Conservation (phyloP, 2,888 invertebrate genomes). For the Eupithecia subfuscata region DNA sequence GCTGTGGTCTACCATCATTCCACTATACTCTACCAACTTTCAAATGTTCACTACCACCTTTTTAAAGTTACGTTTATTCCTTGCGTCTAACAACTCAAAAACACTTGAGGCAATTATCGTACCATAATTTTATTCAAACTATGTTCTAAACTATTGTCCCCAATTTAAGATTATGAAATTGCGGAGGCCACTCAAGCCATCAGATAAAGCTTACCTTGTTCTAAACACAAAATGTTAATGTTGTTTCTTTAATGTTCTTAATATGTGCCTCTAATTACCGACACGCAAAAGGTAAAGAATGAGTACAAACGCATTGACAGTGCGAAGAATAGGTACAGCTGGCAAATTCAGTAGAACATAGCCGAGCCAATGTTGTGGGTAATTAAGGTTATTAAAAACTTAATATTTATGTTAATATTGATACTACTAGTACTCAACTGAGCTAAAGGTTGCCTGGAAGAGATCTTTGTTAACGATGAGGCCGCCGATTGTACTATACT, state of each 20-base stretch:
- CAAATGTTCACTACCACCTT: no score
- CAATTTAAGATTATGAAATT: conserved; percentile 30
- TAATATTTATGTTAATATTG: neutral
- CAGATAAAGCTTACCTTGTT: conserved; percentile 40
- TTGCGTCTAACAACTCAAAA: neutral
- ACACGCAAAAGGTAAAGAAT: conserved; percentile 55
- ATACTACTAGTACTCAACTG: no score
- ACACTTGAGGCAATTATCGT: neutral
- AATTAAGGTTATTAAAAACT: no score
- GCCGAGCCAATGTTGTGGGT: neutral
- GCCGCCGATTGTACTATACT: no score
- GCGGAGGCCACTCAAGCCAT: conserved; percentile 40
- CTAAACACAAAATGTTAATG: conserved; percentile 45
- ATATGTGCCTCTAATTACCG: conserved; percentile 64
- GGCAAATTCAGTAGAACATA: conserved; percentile 1
- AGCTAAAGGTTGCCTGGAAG: no score
- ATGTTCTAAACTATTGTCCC: conserved; percentile 18
- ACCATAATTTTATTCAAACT: conserved; percentile 10
- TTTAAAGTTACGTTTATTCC: neutral
- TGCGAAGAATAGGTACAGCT: conserved; percentile 38
- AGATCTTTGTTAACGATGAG: no score
- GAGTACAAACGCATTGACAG: conserved; percentile 40
- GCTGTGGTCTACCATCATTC: no score
- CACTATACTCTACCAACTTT: neutral
- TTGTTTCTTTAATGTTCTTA: conserved; percentile 55